Conservation (phyloP, 1,140 invertebrate genomes). For the Neodiprion pinetum region DNA sequence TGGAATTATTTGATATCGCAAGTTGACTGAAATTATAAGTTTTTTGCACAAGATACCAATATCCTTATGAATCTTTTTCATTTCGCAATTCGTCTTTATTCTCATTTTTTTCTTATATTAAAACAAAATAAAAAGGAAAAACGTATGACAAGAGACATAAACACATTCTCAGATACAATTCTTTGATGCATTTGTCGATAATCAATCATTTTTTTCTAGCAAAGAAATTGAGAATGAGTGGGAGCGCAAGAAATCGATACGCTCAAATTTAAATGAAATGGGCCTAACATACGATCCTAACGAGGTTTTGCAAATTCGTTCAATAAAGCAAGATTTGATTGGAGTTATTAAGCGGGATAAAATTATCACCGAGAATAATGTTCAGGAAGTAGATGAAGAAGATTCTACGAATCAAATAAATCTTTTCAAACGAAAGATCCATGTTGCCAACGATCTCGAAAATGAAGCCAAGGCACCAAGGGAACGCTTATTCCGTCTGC, state of each 20-base stretch:
- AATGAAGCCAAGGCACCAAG: slow-evolving; percentile 75
- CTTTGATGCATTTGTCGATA: slow-evolving; percentile 18
- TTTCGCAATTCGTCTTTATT: slow-evolving; percentile 8
- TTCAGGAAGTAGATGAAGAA: slow-evolving; percentile 57
- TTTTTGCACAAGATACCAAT: not conserved
- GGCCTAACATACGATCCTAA: slow-evolving; percentile 84
- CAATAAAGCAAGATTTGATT: slow-evolving; percentile 66
- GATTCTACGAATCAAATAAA: slow-evolving; percentile 28
- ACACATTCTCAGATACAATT: not conserved
- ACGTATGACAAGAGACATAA: not conserved
- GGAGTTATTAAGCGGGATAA: slow-evolving; percentile 49
- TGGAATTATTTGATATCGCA: slow-evolving; percentile 19
- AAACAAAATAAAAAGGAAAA: not conserved
- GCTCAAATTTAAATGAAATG: slow-evolving; percentile 79
- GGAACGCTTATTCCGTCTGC: slow-evolving; percentile 71
- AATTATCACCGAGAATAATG: slow-evolving; percentile 50
- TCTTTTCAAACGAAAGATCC: slow-evolving; percentile 55
- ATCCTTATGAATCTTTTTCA: slow-evolving; percentile 8
- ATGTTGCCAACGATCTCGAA: slow-evolving; percentile 73
- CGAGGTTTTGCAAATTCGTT: slow-evolving; percentile 71
- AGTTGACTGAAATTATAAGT: slow-evolving; percentile 21
- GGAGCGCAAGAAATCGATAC: slow-evolving; percentile 72
- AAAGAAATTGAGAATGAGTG: slow-evolving; percentile 77
- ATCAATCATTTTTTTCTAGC: slow-evolving; percentile 61
- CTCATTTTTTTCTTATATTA: slow-evolving; percentile 17